A percentile compares a stretch with the other conserved stretches of the same genome.
Evolutionary conservation across 2,797 vertebrate genomes (phyloP).

Genomic region (Calcarius lapponicus): DNA sequence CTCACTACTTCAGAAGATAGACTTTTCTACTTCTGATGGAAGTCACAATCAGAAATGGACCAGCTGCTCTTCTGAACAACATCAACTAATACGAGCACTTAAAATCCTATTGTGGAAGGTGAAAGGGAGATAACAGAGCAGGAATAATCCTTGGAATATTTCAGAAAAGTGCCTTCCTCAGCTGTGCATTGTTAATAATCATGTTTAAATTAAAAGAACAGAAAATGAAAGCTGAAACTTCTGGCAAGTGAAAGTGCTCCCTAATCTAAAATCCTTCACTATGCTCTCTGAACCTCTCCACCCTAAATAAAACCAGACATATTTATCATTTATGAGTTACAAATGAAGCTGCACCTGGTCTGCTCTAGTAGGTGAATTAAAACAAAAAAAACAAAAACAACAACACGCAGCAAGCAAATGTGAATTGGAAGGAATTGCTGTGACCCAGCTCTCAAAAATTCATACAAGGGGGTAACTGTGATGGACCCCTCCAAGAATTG

Average conservation of each 20-base stretch:
- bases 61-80: slow-evolving; percentile 31
- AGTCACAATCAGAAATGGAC: slow-evolving; percentile 38
- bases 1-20: neutral
- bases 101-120: slow-evolving; percentile 25
- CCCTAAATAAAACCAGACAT: neutral
- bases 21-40: slow-evolving; percentile 38
- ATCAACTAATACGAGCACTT: neutral
- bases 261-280: neutral
- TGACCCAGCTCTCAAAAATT: neutral
- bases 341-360: neutral
- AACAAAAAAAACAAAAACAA: neutral
- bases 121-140: slow-evolving; percentile 16
- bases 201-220: slow-evolving; percentile 29
- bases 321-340: neutral
- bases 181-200: slow-evolving; percentile 22
- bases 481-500: neutral
- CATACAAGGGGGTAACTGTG: neutral
- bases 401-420: neutral
- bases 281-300: neutral
- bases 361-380: neutral
- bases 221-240: neutral
- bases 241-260: neutral
- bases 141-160: slow-evolving; percentile 17
- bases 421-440: neutral
- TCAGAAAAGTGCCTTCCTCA: neutral